Percentiles rank a stretch among this genome's conserved stretches.
These are phyloP conservation scores for Meganola albula DNA, from an alignment of 2,888 invertebrate species.

Conservation along the genomic window DNA sequence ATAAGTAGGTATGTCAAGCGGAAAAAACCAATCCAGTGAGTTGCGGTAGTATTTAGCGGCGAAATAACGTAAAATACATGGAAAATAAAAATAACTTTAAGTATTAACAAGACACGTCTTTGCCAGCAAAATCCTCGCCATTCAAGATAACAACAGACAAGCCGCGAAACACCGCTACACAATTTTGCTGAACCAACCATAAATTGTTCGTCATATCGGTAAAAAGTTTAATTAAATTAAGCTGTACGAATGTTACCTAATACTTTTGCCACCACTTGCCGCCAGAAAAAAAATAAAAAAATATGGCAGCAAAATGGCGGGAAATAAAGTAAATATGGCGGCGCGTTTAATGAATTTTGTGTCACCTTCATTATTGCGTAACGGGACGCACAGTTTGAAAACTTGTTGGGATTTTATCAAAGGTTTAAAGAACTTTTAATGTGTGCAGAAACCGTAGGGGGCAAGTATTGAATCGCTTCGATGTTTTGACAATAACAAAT, in stretches of 20 bases:
- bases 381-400: slow-evolving; percentile 41
- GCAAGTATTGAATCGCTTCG: slow-evolving; percentile 26
- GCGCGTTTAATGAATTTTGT: slow-evolving; percentile 41
- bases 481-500: slow-evolving; percentile 29
- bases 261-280: slow-evolving; percentile 29
- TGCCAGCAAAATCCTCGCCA: slow-evolving; percentile 17
- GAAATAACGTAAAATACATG: slow-evolving; percentile 10
- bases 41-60: slow-evolving; percentile 7
- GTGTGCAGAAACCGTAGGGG: slow-evolving; percentile 25
- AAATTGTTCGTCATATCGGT: slow-evolving; percentile 34
- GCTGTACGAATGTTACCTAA: slow-evolving; percentile 36
- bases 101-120: slow-evolving; percentile 14
- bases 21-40: slow-evolving; percentile 7
- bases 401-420: slow-evolving; percentile 27
- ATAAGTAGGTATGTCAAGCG: too few relatives aligned
- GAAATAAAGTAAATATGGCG: slow-evolving; percentile 28
- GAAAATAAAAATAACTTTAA: slow-evolving; percentile 13
- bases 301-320: slow-evolving; percentile 19
- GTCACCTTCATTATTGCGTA: slow-evolving; percentile 42
- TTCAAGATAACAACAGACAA: slow-evolving; percentile 21
- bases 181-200: slow-evolving; percentile 19
- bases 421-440: slow-evolving; percentile 28
- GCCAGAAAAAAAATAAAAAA: slow-evolving; percentile 20
- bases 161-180: slow-evolving; percentile 9
- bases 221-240: slow-evolving; percentile 50